These are phyloP conservation scores for Neolamprologus kungweensis DNA, from an alignment of 2,113 vertebrate genomes.

Conservation along the genomic window DNA sequence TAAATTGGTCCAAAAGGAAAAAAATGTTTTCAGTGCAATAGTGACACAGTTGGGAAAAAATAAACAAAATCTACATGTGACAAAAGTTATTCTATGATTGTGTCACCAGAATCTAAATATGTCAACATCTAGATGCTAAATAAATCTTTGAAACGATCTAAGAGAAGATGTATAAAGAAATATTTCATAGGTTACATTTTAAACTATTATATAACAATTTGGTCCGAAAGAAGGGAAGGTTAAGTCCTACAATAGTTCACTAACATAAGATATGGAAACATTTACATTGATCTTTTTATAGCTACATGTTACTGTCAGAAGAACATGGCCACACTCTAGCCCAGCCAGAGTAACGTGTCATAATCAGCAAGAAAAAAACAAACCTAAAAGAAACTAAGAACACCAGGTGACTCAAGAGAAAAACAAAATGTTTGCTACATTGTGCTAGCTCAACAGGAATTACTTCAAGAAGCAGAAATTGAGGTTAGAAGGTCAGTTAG, in stretches of 20 bases:
- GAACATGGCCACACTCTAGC: background rate
- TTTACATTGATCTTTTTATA: background rate
- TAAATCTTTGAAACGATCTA: background rate
- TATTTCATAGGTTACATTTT: background rate
- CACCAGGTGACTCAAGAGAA: background rate
- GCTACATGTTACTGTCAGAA: background rate
- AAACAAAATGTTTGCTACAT: background rate
- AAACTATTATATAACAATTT: background rate
- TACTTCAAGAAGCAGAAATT: background rate
- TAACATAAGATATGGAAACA: background rate
- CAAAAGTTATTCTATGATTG: background rate
- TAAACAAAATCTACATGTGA: background rate
- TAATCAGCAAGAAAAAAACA: background rate
- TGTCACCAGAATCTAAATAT: background rate
- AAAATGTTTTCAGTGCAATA: background rate
- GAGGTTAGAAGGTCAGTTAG: conserved; percentile 32
- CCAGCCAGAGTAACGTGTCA: conserved; percentile 13
- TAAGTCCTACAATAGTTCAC: background rate
- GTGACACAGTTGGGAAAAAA: background rate
- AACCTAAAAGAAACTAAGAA: background rate
- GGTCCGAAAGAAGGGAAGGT: background rate
- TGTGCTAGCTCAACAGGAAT: background rate
- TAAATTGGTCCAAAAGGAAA: background rate
- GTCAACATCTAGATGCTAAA: background rate
- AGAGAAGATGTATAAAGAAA: background rate